These are phyloP conservation scores for Amazona guildingii DNA, from an alignment of 2,113 vertebrate species.

Conservation along the genomic window DNA sequence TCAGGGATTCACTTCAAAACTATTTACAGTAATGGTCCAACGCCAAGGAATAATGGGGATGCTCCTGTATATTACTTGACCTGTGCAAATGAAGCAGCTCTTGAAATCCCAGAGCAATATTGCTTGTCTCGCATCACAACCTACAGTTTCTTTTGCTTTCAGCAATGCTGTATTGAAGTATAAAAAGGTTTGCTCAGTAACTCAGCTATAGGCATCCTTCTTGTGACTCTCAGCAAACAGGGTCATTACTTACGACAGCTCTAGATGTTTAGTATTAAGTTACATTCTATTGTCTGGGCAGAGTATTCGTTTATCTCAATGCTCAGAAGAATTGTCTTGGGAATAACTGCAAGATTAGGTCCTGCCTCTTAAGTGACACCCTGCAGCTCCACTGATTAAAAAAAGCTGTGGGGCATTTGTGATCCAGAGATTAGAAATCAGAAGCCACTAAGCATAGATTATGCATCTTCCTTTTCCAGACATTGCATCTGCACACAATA, in stretches of 20 bases:
- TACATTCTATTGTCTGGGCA: background rate
- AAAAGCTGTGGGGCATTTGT: background rate
- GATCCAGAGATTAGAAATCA: background rate
- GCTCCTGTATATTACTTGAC: background rate
- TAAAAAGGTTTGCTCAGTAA: background rate
- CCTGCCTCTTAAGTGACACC: background rate
- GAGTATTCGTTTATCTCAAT: background rate
- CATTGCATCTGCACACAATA: background rate
- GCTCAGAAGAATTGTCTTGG: background rate
- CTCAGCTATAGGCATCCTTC: background rate
- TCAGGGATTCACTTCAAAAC: background rate
- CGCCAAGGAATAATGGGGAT: background rate
- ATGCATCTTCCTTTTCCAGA: background rate
- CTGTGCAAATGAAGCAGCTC: background rate
- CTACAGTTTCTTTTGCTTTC: background rate
- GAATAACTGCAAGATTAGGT: background rate
- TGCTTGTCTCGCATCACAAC: background rate
- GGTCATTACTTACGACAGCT: background rate
- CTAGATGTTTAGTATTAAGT: accelerated
- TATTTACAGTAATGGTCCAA: background rate
- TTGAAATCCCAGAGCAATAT: background rate
- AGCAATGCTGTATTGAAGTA: background rate
- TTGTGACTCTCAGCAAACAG: background rate
- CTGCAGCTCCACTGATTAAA: background rate
- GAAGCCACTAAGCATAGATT: background rate